Conservation (phyloP, 2,888 invertebrate genomes). For the Lepidonotus clava region DNA sequence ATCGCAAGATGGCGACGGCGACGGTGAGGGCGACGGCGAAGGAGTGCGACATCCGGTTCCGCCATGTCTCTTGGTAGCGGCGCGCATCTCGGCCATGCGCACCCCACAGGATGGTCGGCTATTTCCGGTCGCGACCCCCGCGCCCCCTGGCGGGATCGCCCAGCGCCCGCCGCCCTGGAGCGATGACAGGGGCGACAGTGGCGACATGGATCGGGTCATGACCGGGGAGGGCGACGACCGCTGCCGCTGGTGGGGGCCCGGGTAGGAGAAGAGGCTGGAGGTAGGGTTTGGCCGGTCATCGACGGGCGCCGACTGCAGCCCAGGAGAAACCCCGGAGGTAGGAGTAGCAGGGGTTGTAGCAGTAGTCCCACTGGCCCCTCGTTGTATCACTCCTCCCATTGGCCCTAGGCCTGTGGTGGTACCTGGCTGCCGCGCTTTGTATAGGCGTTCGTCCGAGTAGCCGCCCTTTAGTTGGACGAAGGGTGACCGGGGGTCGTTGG, state of each 20-base stretch:
- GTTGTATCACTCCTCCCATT: not conserved
- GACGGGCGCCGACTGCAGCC: constrained; percentile 7
- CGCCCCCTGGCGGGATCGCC: not conserved
- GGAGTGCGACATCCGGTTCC: not conserved
- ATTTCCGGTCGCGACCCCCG: not conserved
- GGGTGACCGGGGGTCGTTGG: not conserved
- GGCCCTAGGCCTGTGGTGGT: not conserved
- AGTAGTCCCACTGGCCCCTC: not conserved
- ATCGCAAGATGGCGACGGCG: constrained; percentile 17
- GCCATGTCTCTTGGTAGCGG: constrained; percentile 28
- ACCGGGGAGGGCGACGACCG: not conserved
- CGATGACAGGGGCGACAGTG: constrained; percentile 31
- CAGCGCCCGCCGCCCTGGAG: not conserved
- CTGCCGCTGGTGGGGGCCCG: not conserved
- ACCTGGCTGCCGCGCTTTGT: not conserved
- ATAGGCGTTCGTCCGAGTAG: not conserved
- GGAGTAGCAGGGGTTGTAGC: not conserved
- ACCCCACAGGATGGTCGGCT: constrained; percentile 29
- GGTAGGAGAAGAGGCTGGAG: not conserved
- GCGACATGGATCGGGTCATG: constrained; percentile 44
- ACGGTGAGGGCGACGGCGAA: constrained; percentile 28
- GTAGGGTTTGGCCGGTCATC: constrained; percentile 16
- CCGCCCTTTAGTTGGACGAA: not conserved
- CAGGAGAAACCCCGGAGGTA: not conserved
- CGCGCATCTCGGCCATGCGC: constrained; percentile 41